A percentile compares a stretch with the other conserved stretches of the same genome.
These are phyloP conservation scores for Lamprologus lemairii DNA, from an alignment of 2,113 vertebrate species.

Conservation along the genomic window DNA sequence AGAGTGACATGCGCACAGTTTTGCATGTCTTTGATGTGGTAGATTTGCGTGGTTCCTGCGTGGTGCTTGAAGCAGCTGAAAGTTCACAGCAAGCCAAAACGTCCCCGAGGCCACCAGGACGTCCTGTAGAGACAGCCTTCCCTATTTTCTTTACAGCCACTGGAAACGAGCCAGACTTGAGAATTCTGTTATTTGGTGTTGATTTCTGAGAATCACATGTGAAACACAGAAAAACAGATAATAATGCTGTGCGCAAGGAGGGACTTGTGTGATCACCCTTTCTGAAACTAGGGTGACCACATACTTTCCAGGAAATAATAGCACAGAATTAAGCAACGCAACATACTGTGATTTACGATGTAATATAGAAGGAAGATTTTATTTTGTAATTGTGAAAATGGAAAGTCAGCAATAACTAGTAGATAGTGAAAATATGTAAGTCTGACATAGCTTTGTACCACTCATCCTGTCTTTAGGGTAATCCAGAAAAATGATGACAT, in stretches of 20 bases:
- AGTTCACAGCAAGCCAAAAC: neutral
- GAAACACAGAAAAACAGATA: neutral
- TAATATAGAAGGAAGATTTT: neutral
- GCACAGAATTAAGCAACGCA: neutral
- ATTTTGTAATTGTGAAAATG: neutral
- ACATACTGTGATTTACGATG: neutral
- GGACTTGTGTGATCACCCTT: neutral
- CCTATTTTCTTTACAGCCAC: neutral
- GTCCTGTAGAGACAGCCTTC: neutral
- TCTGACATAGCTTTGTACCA: neutral
- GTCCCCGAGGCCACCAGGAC: neutral
- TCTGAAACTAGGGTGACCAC: neutral
- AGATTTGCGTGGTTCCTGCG: neutral
- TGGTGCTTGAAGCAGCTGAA: neutral
- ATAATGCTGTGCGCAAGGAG: neutral
- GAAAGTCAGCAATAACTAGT: neutral
- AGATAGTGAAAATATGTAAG: neutral
- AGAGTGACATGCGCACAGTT: neutral
- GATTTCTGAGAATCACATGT: neutral
- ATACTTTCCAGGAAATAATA: neutral
- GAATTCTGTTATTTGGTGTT: neutral
- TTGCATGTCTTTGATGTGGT: neutral
- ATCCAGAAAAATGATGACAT: conserved; percentile 28
- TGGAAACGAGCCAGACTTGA: neutral
- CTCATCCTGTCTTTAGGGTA: neutral